A percentile compares a stretch with the other conserved stretches of the same genome.
Evolutionary conservation across 2,797 vertebrate genomes (phyloP).

Genomic region (Huso huso): DNA sequence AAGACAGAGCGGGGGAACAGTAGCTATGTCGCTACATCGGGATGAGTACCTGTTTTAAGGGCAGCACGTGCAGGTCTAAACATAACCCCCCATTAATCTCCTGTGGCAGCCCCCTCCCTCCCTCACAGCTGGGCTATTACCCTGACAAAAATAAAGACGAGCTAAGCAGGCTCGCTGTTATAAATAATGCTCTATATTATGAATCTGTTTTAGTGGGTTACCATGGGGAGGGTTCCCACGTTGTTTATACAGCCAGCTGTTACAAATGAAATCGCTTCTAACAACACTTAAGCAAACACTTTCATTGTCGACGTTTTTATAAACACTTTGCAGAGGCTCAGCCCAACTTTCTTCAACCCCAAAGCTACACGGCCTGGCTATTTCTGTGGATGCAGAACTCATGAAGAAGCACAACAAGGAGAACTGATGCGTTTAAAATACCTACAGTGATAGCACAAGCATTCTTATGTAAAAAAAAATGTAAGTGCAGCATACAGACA

Average conservation of each 20-base stretch:
- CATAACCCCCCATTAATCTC: background rate
- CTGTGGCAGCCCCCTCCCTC: background rate
- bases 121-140: slow-evolving; percentile 14
- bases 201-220: slow-evolving; percentile 73
- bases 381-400: slow-evolving; percentile 10
- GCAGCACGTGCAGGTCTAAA: background rate
- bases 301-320: slow-evolving; percentile 19
- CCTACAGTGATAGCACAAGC: slow-evolving; percentile 24
- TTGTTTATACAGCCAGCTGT: slow-evolving; percentile 68
- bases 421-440: slow-evolving; percentile 6
- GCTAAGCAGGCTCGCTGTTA: slow-evolving; percentile 50
- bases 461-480: slow-evolving; percentile 11
- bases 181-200: slow-evolving; percentile 70
- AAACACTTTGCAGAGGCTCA: no score
- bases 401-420: slow-evolving; percentile 8
- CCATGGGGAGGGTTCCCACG: slow-evolving; percentile 68
- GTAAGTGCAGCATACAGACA: no score
- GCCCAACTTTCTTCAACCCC: no score
- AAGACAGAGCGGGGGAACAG: slow-evolving; percentile 26
- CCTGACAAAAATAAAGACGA: slow-evolving; percentile 21
- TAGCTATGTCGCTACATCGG: background rate
- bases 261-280: slow-evolving; percentile 71
- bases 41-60: background rate
- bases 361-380: slow-evolving; percentile 25
- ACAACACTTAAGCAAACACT: slow-evolving; percentile 61